Conservation (phyloP, 2,888 invertebrate genomes). For the Erannis defoliaria region DNA sequence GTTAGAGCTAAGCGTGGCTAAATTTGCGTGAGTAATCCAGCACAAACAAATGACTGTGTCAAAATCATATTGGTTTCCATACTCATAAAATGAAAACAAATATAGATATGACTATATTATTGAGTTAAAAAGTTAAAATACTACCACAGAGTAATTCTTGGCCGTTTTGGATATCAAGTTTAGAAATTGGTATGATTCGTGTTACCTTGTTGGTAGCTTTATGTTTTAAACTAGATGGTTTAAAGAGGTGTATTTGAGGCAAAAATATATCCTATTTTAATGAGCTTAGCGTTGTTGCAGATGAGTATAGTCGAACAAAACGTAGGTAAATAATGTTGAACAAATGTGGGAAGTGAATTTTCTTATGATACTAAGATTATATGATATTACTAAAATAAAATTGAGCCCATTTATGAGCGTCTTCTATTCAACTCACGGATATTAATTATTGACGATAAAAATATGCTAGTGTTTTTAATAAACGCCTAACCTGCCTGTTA, state of each 20-base stretch:
- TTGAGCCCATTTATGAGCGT: not conserved
- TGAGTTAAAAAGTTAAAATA: no score
- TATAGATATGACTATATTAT: no score
- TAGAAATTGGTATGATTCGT: not conserved
- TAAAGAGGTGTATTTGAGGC: slow-evolving; percentile 16
- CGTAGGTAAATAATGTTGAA: not conserved
- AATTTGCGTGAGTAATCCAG: no score
- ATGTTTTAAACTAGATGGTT: slow-evolving; percentile 8
- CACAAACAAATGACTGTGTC: no score
- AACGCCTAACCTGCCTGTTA: no score
- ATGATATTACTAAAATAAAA: not conserved
- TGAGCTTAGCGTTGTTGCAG: slow-evolving; percentile 44
- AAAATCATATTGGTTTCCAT: no score
- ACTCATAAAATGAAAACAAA: no score
- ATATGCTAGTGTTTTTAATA: no score
- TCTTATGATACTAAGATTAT: slow-evolving; percentile 7
- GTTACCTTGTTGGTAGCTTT: slow-evolving; percentile 3
- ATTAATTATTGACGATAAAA: no score
- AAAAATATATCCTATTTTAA: slow-evolving; percentile 34
- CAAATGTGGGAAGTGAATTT: not conserved
- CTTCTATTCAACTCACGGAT: not conserved
- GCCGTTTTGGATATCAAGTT: not conserved
- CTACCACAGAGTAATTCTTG: no score
- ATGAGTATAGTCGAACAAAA: slow-evolving; percentile 20
- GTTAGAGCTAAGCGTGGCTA: no score